phyloP scores from a whole-genome alignment of 2,113 vertebrate genomes.

The Aspidoscelis tigris region DNA sequence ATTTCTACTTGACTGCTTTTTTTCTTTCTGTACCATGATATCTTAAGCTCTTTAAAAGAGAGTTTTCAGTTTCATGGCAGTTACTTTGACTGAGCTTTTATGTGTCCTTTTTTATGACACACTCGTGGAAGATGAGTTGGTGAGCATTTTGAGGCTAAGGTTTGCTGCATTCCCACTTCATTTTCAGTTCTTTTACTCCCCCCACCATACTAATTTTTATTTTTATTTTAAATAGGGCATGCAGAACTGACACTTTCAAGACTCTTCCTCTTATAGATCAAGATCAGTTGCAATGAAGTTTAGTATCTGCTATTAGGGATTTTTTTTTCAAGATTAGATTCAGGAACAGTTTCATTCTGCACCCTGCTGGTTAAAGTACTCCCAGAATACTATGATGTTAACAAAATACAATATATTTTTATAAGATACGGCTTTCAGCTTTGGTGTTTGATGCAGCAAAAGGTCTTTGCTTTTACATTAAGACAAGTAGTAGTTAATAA shows the following conservation, averaged over 20 bases:
- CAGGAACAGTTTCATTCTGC: neutral
- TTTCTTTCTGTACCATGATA: neutral
- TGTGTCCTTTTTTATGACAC: neutral
- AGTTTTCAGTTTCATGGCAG: neutral
- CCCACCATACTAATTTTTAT: neutral
- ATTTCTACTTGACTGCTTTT: neutral
- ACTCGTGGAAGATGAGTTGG: neutral
- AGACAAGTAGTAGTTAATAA: neutral
- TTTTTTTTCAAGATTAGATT: neutral
- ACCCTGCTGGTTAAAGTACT: neutral
- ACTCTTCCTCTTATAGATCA: neutral
- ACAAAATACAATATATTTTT: too few species aligned
- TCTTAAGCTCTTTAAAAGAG: neutral
- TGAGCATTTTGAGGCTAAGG: neutral
- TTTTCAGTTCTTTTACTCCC: neutral
- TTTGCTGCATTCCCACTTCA: neutral
- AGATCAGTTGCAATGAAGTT: neutral
- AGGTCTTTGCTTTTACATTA: neutral
- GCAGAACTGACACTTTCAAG: neutral
- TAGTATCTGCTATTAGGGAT: neutral
- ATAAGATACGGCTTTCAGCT: too few species aligned
- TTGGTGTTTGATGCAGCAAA: too few species aligned
- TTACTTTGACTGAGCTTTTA: neutral
- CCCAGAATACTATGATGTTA: neutral
- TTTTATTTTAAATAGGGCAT: neutral